Evolutionary conservation across 2,888 invertebrate species (phyloP).

Genomic region (Deroplatys truncata): DNA sequence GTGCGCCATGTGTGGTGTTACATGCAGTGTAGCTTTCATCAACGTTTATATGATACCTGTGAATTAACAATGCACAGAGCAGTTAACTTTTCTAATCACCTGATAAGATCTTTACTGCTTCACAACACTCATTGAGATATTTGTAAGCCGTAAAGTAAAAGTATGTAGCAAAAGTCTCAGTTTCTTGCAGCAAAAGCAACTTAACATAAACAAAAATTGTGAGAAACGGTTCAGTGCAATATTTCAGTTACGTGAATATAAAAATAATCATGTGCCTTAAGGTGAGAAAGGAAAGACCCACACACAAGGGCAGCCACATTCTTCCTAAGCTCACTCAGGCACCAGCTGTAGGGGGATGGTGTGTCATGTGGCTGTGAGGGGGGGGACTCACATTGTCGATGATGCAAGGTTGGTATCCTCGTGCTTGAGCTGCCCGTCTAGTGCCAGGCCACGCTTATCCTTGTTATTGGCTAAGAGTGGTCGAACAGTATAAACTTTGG

Average conservation of each 20-base stretch:
- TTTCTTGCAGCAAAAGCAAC: background rate
- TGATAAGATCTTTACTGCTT: background rate
- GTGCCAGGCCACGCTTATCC: slow-evolving; percentile 78
- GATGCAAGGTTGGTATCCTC: slow-evolving; percentile 86
- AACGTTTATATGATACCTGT: background rate
- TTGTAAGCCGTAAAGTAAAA: background rate
- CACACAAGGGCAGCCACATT: background rate
- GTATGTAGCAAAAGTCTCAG: background rate
- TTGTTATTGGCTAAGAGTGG: slow-evolving; percentile 77
- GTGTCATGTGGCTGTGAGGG: no score
- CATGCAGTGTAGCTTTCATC: background rate
- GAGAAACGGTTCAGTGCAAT: background rate
- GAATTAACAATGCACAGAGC: background rate
- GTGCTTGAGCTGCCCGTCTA: slow-evolving; percentile 82
- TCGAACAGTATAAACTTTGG: slow-evolving; percentile 75
- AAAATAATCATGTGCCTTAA: background rate
- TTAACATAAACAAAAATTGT: background rate
- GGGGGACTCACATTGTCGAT: slow-evolving; percentile 71
- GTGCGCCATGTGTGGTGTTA: background rate
- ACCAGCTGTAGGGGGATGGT: background rate
- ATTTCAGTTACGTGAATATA: background rate
- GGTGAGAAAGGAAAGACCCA: background rate
- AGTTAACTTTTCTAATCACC: background rate
- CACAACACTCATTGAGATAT: background rate
- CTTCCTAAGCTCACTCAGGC: background rate